phyloP scores from a whole-genome alignment of 2,113 vertebrate genomes.

The Gnathonemus longibarbis region DNA sequence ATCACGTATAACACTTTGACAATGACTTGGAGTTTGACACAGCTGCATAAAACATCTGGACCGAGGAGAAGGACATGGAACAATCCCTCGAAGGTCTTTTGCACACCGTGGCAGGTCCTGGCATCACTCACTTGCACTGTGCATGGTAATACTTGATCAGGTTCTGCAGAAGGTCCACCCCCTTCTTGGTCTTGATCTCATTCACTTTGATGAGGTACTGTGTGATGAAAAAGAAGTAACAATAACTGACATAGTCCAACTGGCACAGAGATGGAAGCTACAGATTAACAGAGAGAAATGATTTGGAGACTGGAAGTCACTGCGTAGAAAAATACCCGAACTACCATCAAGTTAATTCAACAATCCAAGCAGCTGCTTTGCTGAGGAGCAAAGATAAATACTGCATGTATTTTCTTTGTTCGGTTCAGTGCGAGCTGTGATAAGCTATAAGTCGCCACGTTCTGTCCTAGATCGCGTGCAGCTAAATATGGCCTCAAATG shows the following conservation, averaged over 20 bases:
- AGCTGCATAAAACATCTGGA: background rate
- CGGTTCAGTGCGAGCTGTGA: background rate
- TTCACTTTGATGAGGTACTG: constrained; percentile 91
- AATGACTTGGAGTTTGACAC: background rate
- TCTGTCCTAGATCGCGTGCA: background rate
- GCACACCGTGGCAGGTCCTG: background rate
- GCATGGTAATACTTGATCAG: constrained; percentile 86
- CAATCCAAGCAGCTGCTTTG: background rate
- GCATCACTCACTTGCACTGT: constrained; percentile 80
- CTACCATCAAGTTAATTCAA: background rate
- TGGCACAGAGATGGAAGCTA: background rate
- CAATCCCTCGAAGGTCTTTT: background rate
- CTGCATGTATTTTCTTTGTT: background rate
- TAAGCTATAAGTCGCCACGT: background rate
- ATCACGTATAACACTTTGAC: background rate
- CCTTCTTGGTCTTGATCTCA: constrained; percentile 89
- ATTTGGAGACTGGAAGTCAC: background rate
- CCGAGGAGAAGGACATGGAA: background rate
- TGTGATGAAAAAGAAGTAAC: background rate
- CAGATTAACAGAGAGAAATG: background rate
- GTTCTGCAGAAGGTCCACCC: constrained; percentile 86
- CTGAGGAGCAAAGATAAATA: background rate
- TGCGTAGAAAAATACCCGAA: background rate
- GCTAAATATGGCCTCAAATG: background rate
- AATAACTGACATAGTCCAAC: background rate